phyloP scores from a whole-genome alignment of 92 coral and sea anemone genomes.

The Parazoanthus darwini region DNA sequence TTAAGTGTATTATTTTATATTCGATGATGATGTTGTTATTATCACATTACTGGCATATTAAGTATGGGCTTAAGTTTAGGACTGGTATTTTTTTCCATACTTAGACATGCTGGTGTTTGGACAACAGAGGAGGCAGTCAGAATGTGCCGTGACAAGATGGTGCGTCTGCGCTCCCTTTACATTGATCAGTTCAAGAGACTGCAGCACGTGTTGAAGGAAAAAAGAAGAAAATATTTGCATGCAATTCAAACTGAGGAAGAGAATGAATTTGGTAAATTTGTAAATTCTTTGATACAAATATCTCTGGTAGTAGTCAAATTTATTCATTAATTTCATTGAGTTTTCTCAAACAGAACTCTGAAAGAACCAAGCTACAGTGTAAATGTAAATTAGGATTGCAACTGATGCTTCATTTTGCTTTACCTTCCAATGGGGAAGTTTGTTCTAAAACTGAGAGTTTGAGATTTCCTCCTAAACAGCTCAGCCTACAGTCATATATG shows the following conservation, averaged over 20 bases:
- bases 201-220: slow-evolving; percentile 88
- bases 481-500: no score
- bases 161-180: slow-evolving; percentile 79
- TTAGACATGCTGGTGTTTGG: slow-evolving; percentile 99
- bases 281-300: background rate
- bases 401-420: no score
- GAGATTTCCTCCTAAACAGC: no score
- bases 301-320: background rate
- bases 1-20: no score
- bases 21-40: background rate
- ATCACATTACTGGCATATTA: background rate
- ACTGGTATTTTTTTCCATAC: background rate
- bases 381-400: no score
- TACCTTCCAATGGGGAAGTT: no score
- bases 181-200: slow-evolving; percentile 93
- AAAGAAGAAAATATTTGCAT: slow-evolving; percentile 82
- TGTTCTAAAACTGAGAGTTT: no score
- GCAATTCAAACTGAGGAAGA: slow-evolving; percentile 87
- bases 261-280: slow-evolving; percentile 56
- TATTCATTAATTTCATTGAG: no score
- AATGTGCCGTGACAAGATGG: slow-evolving; percentile 92
- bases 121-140: slow-evolving; percentile 88
- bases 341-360: no score
- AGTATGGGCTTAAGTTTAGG: background rate
- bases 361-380: no score